Evolutionary conservation across 2,113 vertebrate genomes (phyloP).

Genomic region (Cettia cetti): DNA sequence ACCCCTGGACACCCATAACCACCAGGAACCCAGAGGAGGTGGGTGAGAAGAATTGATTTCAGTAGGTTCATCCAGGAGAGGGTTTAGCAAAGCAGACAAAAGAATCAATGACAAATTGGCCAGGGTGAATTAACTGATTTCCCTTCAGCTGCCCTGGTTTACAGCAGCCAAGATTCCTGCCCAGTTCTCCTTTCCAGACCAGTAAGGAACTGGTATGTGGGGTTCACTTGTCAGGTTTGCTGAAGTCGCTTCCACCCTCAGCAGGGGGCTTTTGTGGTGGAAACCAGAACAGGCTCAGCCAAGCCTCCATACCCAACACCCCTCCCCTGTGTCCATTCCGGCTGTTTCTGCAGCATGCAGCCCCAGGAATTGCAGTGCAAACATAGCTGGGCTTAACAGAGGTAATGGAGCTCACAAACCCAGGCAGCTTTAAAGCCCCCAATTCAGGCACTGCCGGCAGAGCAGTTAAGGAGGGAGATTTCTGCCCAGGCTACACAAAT

Average conservation of each 20-base stretch:
- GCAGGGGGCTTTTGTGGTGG: not conserved
- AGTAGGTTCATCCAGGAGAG: not conserved
- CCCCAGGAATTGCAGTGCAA: not conserved
- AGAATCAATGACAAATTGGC: conserved; percentile 1
- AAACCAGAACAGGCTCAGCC: not conserved
- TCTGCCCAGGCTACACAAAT: not conserved
- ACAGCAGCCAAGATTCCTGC: not conserved
- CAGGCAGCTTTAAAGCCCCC: not conserved
- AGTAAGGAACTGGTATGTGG: not conserved
- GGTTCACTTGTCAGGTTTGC: not conserved
- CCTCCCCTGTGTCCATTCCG: not conserved
- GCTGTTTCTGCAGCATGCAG: not conserved
- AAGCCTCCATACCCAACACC: not conserved
- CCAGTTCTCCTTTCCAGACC: not conserved
- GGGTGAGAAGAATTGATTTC: not conserved
- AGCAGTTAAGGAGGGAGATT: not conserved
- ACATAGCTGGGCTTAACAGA: not conserved
- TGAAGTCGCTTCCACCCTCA: not conserved
- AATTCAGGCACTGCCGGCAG: not conserved
- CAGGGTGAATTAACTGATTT: not conserved
- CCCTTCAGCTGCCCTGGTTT: not conserved
- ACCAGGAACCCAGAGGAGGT: not conserved
- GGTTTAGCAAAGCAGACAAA: conserved; percentile 31
- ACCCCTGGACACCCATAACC: not conserved
- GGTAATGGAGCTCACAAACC: not conserved